Percentiles rank a stretch among this genome's conserved stretches.
phyloP scores from a whole-genome alignment of 2,797 vertebrate genomes.

The Amblyopsis hoosieri region DNA sequence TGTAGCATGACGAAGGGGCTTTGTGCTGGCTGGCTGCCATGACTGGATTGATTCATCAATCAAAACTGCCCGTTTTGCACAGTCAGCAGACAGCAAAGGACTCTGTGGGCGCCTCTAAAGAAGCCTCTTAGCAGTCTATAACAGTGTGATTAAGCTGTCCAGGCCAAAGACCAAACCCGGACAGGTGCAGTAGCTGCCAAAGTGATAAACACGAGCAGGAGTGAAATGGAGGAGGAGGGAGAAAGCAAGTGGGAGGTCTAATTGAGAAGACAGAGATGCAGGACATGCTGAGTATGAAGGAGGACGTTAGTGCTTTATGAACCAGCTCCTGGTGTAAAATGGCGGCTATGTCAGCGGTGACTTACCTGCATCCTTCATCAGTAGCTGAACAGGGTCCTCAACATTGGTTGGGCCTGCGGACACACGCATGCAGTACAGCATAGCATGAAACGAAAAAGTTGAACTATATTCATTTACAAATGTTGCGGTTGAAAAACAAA shows the following conservation, averaged over 20 bases:
- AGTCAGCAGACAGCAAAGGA: conserved; percentile 37
- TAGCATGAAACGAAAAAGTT: no score
- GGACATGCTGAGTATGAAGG: no score
- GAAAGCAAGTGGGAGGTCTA: background rate
- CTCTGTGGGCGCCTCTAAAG: conserved; percentile 31
- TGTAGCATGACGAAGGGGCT: background rate
- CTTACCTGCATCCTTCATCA: conserved; percentile 97
- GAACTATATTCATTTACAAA: no score
- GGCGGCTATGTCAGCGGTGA: background rate
- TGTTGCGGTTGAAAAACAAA: no score
- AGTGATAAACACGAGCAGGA: conserved; percentile 25
- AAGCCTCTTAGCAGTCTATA: conserved; percentile 23
- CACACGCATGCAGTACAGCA: conserved; percentile 5
- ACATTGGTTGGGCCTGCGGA: conserved; percentile 85
- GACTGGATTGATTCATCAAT: conserved; percentile 31
- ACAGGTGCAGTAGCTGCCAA: conserved; percentile 20
- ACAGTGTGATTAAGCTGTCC: conserved; percentile 35
- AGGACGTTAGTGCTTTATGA: no score
- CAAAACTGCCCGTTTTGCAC: conserved; percentile 32
- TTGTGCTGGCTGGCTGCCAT: conserved; percentile 5
- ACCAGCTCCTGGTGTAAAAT: no score
- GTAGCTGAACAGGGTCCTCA: conserved; percentile 86
- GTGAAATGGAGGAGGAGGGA: background rate
- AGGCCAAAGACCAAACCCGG: conserved; percentile 18
- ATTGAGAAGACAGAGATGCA: background rate